Percentiles rank a stretch among this genome's conserved stretches.
These are phyloP conservation scores for Cyphomyrus discorhynchus DNA, from an alignment of 2,113 vertebrate species.

Conservation along the genomic window DNA sequence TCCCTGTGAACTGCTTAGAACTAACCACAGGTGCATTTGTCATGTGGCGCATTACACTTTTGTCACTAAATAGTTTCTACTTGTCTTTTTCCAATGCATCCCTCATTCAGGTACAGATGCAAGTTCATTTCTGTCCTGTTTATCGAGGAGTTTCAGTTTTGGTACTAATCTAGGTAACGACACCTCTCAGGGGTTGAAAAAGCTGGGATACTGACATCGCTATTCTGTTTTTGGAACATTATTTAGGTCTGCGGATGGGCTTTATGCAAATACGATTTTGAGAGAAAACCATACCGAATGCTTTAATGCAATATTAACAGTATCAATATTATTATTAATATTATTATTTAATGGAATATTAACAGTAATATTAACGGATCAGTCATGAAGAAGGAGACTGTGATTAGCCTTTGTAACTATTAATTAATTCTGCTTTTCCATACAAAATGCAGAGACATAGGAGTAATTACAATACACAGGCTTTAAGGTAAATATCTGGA, in stretches of 20 bases:
- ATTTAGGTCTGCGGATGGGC: constrained; percentile 48
- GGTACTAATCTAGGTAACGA: neutral
- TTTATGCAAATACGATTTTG: constrained; percentile 51
- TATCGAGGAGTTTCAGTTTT: neutral
- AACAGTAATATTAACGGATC: constrained; percentile 36
- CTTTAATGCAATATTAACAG: constrained; percentile 48
- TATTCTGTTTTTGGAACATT: constrained; percentile 37
- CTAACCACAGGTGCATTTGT: neutral
- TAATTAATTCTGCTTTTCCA: constrained; percentile 32
- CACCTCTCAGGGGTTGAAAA: neutral
- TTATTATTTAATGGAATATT: constrained; percentile 19
- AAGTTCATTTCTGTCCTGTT: neutral
- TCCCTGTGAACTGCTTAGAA: neutral
- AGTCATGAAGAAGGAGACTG: constrained; percentile 40
- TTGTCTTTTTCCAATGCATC: neutral
- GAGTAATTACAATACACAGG: neutral
- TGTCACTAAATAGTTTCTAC: neutral
- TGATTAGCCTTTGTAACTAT: constrained; percentile 40
- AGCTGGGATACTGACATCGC: constrained; percentile 40
- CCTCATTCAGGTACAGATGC: neutral
- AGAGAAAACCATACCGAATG: constrained; percentile 45
- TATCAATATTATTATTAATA: constrained; percentile 25
- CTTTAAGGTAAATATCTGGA: neutral
- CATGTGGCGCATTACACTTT: neutral
- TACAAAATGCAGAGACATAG: neutral